phyloP scores from a whole-genome alignment of 2,888 invertebrate genomes.

The Temnothorax rugatulus region DNA sequence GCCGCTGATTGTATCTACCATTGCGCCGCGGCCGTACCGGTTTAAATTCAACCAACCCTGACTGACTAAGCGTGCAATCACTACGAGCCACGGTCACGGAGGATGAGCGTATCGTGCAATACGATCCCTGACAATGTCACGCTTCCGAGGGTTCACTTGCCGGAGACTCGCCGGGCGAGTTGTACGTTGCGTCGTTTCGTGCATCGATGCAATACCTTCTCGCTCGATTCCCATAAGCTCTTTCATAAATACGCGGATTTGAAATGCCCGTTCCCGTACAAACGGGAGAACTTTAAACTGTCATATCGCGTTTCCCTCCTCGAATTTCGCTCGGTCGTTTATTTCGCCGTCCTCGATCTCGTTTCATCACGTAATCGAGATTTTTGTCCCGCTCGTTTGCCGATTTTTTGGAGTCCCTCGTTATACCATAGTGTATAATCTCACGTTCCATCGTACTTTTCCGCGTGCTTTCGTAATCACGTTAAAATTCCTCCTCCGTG shows the following conservation, averaged over 20 bases:
- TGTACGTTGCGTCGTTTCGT: constrained; percentile 39
- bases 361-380: constrained; percentile 15
- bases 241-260: constrained; percentile 28
- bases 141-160: constrained; percentile 74
- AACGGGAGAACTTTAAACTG: constrained; percentile 12
- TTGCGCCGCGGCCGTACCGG: constrained; percentile 40
- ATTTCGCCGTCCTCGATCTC: not conserved
- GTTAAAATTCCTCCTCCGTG: constrained; percentile 28
- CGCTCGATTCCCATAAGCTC: constrained; percentile 18
- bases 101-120: constrained; percentile 73
- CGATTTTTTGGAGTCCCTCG: constrained; percentile 30
- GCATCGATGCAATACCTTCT: constrained; percentile 37
- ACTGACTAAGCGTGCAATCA: constrained; percentile 64
- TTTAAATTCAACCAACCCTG: constrained; percentile 61
- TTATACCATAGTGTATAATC: constrained; percentile 35
- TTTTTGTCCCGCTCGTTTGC: not conserved
- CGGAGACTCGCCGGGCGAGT: constrained; percentile 53
- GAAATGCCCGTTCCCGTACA: not conserved
- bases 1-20: constrained; percentile 44
- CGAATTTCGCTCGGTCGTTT: not conserved
- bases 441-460: constrained; percentile 49
- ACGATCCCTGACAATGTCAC: constrained; percentile 77
- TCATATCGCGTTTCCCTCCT: not conserved
- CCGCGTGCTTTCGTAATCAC: constrained; percentile 35
- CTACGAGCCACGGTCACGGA: constrained; percentile 60